A percentile compares a stretch with the other conserved stretches of the same genome.
These are phyloP conservation scores for Leptarthrus brevirostris DNA, from an alignment of 2,888 invertebrate species.

Conservation along the genomic window DNA sequence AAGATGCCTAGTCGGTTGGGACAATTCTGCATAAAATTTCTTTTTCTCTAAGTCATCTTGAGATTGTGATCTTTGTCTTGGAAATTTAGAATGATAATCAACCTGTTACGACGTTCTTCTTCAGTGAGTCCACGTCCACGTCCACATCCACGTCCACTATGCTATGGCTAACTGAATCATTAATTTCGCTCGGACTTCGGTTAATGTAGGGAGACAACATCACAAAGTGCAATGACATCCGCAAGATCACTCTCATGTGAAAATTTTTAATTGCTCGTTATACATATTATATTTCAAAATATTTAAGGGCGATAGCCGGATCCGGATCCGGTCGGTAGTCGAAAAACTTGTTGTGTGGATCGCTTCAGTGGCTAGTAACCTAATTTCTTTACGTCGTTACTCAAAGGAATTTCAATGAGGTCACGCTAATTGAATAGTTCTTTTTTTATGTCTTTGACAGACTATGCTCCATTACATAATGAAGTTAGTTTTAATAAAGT, in stretches of 20 bases:
- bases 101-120: slow-evolving; percentile 44
- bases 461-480: too few relatives aligned
- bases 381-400: too few relatives aligned
- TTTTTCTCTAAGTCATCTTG: slow-evolving; percentile 17
- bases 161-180: slow-evolving; percentile 35
- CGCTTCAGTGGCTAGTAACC: too few relatives aligned
- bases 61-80: slow-evolving; percentile 45
- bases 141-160: too few relatives aligned
- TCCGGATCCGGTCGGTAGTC: too few relatives aligned
- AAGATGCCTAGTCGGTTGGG: slow-evolving; percentile 31
- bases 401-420: too few relatives aligned
- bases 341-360: too few relatives aligned
- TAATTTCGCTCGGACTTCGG: slow-evolving; percentile 32
- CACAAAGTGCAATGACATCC: slow-evolving; percentile 39
- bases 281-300: too few relatives aligned
- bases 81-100: slow-evolving; percentile 43
- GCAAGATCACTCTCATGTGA: slow-evolving; percentile 28
- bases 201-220: slow-evolving; percentile 35
- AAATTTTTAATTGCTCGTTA: slow-evolving; percentile 17
- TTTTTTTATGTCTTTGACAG: too few relatives aligned
- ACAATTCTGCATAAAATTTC: slow-evolving; percentile 47
- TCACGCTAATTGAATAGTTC: too few relatives aligned
- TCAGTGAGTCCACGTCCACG: slow-evolving; percentile 17
- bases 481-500: too few relatives aligned
- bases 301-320: too few relatives aligned